These are phyloP conservation scores for Botia almorhae DNA, from an alignment of 2,797 vertebrate species.

Conservation along the genomic window DNA sequence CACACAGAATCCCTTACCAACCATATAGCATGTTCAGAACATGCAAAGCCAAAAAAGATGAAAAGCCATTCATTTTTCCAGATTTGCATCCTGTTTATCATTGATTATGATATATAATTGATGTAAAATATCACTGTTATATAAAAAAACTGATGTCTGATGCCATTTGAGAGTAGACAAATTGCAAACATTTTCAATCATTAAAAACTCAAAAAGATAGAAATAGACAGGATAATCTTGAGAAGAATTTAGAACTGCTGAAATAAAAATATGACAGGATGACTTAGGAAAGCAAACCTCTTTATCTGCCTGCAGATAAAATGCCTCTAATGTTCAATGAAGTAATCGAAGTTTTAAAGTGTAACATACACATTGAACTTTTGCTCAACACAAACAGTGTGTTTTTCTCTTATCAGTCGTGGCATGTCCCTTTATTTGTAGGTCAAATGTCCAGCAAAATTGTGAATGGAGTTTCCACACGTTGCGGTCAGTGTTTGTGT, in stretches of 20 bases:
- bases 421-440: slow-evolving; percentile 36
- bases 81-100: background rate
- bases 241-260: too few relatives aligned
- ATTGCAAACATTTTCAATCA: background rate
- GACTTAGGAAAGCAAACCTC: background rate
- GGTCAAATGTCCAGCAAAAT: slow-evolving; percentile 50
- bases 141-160: slow-evolving; percentile 3
- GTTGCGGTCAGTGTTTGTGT: slow-evolving; percentile 49
- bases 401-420: slow-evolving; percentile 47
- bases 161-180: background rate
- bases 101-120: background rate
- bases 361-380: slow-evolving; percentile 27
- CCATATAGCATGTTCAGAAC: too few relatives aligned
- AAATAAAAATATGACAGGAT: background rate
- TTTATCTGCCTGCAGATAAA: background rate
- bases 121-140: background rate
- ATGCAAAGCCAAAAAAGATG: too few relatives aligned
- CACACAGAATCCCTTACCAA: background rate
- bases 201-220: background rate
- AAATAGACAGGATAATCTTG: too few relatives aligned
- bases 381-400: slow-evolving; percentile 35
- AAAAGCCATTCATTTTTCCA: too few relatives aligned
- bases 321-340: background rate
- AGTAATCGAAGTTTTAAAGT: background rate
- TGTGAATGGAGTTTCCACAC: slow-evolving; percentile 54